These are phyloP conservation scores for Cenopis cana DNA, from an alignment of 2,888 invertebrate genomes.

Conservation along the genomic window DNA sequence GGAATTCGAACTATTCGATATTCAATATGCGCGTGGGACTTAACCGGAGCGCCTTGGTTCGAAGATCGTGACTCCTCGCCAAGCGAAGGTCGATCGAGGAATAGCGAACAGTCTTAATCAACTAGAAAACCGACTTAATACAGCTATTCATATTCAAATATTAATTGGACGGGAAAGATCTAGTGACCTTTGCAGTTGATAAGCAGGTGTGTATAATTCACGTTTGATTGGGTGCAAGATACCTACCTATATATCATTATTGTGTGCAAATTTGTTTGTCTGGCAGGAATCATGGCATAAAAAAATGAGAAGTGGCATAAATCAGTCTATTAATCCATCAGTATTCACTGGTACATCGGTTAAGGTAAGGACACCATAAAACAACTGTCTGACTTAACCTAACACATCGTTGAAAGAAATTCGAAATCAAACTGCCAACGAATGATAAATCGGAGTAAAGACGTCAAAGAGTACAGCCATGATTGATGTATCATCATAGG, in stretches of 20 bases:
- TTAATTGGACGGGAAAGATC: conserved; percentile 36
- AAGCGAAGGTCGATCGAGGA: conserved; percentile 34
- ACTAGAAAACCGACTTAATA: conserved; percentile 38
- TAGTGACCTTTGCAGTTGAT: conserved; percentile 39
- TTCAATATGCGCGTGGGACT: conserved; percentile 38
- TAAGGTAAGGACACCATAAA: too few species aligned
- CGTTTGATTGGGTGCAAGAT: conserved; percentile 17
- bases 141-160: conserved; percentile 40
- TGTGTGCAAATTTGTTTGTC: too few species aligned
- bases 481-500: conserved; percentile 57
- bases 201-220: conserved; percentile 20
- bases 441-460: conserved; percentile 35
- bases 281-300: not conserved
- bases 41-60: conserved; percentile 33
- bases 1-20: conserved; percentile 41
- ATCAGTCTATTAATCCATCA: not conserved
- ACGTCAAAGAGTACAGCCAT: conserved; percentile 49
- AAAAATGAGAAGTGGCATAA: too few species aligned
- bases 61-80: conserved; percentile 42
- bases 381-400: too few species aligned
- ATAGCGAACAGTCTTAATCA: conserved; percentile 37
- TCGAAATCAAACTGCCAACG: conserved; percentile 18
- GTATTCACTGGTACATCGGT: not conserved
- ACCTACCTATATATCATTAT: not conserved
- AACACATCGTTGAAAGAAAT: not conserved